These are phyloP conservation scores for Lycocorax pyrrhopterus DNA, from an alignment of 2,113 vertebrate genomes.

Conservation along the genomic window DNA sequence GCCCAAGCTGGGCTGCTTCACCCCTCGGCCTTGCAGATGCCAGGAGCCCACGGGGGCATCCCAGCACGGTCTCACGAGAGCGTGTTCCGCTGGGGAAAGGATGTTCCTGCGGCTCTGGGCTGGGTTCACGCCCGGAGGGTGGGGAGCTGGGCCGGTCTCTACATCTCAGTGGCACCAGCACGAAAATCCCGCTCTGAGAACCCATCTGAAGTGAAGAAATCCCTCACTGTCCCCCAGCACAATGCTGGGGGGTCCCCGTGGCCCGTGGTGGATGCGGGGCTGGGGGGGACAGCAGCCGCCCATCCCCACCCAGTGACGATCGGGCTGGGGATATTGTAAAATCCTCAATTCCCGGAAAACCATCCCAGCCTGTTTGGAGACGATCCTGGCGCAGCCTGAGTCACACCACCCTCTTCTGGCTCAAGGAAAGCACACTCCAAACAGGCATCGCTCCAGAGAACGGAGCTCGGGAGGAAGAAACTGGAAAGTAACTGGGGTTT, in stretches of 20 bases:
- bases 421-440: not conserved
- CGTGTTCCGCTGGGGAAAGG: not conserved
- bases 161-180: not conserved
- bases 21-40: not conserved
- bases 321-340: not conserved
- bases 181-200: not conserved
- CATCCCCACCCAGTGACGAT: not conserved
- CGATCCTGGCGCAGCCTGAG: not conserved
- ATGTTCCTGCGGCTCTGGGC: not conserved
- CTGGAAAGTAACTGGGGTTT: accelerated
- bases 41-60: not conserved
- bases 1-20: not conserved
- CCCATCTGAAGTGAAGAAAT: not conserved
- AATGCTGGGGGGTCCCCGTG: accelerated
- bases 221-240: not conserved
- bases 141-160: not conserved
- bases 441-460: not conserved
- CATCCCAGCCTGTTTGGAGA: not conserved
- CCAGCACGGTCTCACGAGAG: not conserved
- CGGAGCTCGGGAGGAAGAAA: not conserved
- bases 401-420: constrained; percentile 21
- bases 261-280: not conserved
- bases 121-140: accelerated
- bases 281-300: not conserved
- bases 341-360: not conserved